Evolutionary conservation across 92 coral and sea anemone genomes (phyloP).

Genomic region (Meandrina meandrites): DNA sequence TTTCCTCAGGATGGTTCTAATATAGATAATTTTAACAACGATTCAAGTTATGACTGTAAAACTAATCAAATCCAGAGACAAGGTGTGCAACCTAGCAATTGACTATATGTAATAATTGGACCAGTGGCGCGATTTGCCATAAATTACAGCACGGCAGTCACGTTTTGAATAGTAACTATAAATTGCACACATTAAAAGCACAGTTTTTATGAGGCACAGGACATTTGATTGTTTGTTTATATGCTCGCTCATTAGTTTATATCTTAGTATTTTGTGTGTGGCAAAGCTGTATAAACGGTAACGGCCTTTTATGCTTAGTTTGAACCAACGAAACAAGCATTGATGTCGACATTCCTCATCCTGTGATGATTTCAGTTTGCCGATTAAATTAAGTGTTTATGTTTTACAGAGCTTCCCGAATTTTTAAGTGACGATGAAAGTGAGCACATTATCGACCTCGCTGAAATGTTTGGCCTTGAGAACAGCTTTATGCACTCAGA

Average conservation of each 20-base stretch:
- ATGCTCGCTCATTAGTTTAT: no score
- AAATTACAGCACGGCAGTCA: not conserved
- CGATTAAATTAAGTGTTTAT: not conserved
- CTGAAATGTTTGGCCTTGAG: constrained; percentile 76
- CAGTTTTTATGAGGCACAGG: no score
- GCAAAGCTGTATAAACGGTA: not conserved
- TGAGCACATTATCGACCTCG: constrained; percentile 73
- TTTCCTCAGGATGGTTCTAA: no score
- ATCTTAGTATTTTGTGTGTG: no score
- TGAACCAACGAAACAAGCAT: not conserved
- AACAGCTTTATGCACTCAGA: constrained; percentile 70
- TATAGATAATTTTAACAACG: no score
- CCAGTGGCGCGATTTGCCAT: not conserved
- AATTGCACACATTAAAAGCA: not conserved
- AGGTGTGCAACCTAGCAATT: not conserved
- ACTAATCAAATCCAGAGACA: not conserved
- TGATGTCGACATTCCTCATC: not conserved
- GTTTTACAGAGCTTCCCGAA: constrained; percentile 78
- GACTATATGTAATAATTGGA: not conserved
- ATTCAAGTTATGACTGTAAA: not conserved
- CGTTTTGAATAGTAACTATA: not conserved
- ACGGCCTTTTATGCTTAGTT: not conserved
- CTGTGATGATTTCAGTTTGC: not conserved
- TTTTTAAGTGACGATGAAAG: constrained; percentile 82
- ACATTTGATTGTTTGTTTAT: no score